Evolutionary conservation across 1,140 invertebrate species (phyloP).

Genomic region (Drosophila pachea): DNA sequence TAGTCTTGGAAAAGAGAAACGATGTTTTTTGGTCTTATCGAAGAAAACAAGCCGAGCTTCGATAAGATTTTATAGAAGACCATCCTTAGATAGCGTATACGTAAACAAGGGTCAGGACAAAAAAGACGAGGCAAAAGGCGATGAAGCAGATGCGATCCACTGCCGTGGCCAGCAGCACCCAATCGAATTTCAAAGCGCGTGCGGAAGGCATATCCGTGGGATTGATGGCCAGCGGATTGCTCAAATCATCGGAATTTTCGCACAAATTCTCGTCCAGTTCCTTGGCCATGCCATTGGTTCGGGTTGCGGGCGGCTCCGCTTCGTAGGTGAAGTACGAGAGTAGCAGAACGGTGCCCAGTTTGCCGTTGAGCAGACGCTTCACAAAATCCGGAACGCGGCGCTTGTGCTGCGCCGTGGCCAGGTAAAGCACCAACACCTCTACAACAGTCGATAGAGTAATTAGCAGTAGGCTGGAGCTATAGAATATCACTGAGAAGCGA

Average conservation of each 20-base stretch:
- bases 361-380: constrained; percentile 80
- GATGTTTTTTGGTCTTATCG: not conserved
- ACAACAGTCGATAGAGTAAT: constrained; percentile 83
- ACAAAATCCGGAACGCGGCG: constrained; percentile 81
- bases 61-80: not conserved
- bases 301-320: constrained; percentile 29
- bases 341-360: constrained; percentile 80
- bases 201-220: constrained; percentile 75
- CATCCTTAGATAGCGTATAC: constrained; percentile 79
- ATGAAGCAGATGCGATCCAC: constrained; percentile 83
- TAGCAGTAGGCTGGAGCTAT: constrained; percentile 82
- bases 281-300: constrained; percentile 42
- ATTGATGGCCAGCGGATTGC: constrained; percentile 67
- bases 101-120: constrained; percentile 80
- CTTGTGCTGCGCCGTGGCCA: constrained; percentile 80
- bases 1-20: constrained; percentile 1
- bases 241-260: constrained; percentile 72
- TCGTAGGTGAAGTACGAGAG: constrained; percentile 72
- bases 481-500: constrained; percentile 78
- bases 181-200: constrained; percentile 81
- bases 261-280: constrained; percentile 75
- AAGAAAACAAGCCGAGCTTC: too few relatives aligned
- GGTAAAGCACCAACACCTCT: constrained; percentile 82
- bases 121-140: constrained; percentile 80
- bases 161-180: constrained; percentile 82